Evolutionary conservation across 2,797 vertebrate genomes (phyloP).

Genomic region (Malurus leucopterus): DNA sequence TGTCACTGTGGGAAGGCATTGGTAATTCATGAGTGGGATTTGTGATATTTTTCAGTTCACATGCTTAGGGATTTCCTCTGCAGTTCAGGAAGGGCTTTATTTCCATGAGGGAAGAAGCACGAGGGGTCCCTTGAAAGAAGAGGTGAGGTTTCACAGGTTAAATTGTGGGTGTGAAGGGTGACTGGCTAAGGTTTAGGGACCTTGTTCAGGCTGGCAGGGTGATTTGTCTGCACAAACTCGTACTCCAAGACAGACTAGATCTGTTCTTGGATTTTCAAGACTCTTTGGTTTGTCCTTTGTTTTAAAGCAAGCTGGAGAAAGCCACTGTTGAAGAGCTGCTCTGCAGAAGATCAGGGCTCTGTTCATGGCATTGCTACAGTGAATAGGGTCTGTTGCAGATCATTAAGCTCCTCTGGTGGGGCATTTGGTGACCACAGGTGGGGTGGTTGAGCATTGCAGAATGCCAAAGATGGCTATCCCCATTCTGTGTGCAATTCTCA

Average conservation of each 20-base stretch:
- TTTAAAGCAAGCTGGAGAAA: background rate
- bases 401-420: background rate
- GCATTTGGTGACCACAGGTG: background rate
- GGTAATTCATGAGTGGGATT: constrained; percentile 3
- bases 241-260: background rate
- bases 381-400: background rate
- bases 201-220: background rate
- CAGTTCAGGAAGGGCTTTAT: background rate
- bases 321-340: background rate
- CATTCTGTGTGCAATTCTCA: background rate
- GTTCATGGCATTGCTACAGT: background rate
- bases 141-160: background rate
- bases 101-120: background rate
- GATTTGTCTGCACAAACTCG: background rate
- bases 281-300: background rate
- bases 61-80: constrained; percentile 31
- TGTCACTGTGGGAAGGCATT: background rate
- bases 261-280: background rate
- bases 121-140: background rate
- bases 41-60: background rate
- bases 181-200: background rate
- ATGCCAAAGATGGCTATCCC: background rate
- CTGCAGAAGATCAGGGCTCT: background rate
- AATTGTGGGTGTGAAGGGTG: background rate
- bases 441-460: background rate